Conservation (phyloP, 2,888 invertebrate species). For the Protonemura montana region DNA sequence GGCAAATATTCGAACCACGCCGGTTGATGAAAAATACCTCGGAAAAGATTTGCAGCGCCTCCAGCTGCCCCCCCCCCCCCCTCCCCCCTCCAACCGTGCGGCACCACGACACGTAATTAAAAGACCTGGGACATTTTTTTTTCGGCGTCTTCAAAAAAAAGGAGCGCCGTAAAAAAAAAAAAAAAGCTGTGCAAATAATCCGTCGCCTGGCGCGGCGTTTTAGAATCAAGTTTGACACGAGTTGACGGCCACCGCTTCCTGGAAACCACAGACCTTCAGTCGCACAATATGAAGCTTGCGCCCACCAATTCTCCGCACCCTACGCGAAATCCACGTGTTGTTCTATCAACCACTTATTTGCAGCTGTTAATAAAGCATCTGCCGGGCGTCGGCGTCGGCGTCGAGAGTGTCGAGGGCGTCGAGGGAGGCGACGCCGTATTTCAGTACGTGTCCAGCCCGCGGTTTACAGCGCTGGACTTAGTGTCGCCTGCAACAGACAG, state of each 20-base stretch:
- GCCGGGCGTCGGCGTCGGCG: neutral
- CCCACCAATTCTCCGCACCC: too few relatives aligned
- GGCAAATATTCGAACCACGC: conserved; percentile 34
- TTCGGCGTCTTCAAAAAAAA: neutral
- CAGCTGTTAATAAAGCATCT: neutral
- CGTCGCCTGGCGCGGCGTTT: neutral
- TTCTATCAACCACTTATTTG: neutral
- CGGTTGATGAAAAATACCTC: conserved; percentile 39
- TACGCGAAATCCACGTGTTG: too few relatives aligned
- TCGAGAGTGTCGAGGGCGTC: neutral
- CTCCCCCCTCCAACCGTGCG: neutral
- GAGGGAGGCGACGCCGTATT: neutral
- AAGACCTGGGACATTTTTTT: neutral
- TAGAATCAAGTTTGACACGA: too few relatives aligned
- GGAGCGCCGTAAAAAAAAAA: neutral
- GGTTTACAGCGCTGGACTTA: conserved; percentile 3
- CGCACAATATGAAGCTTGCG: too few relatives aligned
- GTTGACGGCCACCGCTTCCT: too few relatives aligned
- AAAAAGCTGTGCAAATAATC: neutral
- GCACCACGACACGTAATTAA: conserved; percentile 15
- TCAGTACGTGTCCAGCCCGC: neutral
- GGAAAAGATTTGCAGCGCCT: neutral
- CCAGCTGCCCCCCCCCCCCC: neutral
- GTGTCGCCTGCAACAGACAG: conserved; percentile 9
- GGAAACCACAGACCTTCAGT: too few relatives aligned